A percentile compares a stretch with the other conserved stretches of the same genome.
Conservation (phyloP, 1,140 invertebrate genomes). For the Apocrypta bakeri region DNA sequence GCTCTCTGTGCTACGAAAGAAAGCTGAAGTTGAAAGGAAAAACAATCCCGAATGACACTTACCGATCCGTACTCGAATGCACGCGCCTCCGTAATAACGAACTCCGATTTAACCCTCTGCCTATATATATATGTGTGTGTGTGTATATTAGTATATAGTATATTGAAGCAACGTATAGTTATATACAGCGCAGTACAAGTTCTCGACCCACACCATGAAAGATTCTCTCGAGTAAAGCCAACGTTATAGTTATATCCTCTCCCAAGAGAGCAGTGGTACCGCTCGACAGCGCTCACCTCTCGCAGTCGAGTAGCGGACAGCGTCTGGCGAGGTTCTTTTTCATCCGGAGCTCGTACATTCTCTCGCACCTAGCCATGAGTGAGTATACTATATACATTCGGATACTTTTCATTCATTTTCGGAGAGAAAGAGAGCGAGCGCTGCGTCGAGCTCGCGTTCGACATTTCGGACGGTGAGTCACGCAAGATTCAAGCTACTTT, state of each 20-base stretch:
- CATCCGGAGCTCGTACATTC: not conserved
- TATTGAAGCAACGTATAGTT: too few relatives aligned
- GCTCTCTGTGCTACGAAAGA: too few relatives aligned
- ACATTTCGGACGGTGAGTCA: not conserved
- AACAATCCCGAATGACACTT: too few relatives aligned
- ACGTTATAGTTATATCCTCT: not conserved
- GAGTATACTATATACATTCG: slow-evolving; percentile 13
- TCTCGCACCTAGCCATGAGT: slow-evolving; percentile 27
- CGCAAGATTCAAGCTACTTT: too few relatives aligned
- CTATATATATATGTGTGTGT: too few relatives aligned
- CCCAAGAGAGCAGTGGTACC: not conserved
- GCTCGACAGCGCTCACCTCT: not conserved
- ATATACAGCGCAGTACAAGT: not conserved
- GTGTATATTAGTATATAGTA: too few relatives aligned
- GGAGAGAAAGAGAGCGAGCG: not conserved
- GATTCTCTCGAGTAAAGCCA: not conserved
- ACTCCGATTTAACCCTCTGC: not conserved
- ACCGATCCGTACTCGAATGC: too few relatives aligned
- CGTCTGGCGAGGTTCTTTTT: slow-evolving; percentile 30
- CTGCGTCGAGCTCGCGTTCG: not conserved
- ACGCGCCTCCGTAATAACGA: not conserved
- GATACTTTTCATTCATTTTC: not conserved
- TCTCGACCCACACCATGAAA: not conserved
- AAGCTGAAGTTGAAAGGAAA: too few relatives aligned
- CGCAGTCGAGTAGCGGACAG: slow-evolving; percentile 42